Conservation (phyloP, 64 coral and sea anemone species). For the Anthopleura sola region DNA sequence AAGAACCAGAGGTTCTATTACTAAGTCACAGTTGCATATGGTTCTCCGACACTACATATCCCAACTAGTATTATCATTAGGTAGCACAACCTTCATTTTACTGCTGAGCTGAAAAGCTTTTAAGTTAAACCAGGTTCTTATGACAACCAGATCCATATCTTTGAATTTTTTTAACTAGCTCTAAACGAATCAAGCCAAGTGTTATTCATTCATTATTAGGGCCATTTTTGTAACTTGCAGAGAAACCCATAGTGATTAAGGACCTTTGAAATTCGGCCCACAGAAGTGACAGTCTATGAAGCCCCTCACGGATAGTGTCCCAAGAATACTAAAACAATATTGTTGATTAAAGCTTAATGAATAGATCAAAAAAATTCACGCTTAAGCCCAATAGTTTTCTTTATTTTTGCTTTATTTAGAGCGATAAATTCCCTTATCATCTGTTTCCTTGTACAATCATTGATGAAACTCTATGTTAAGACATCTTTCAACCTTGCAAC, state of each 20-base stretch:
- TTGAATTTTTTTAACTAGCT: slow-evolving; percentile 9
- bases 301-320: neutral
- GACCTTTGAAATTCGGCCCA: slow-evolving; percentile 14
- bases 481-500: neutral
- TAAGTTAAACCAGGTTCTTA: no score
- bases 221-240: slow-evolving; percentile 15
- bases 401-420: neutral
- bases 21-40: neutral
- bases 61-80: neutral
- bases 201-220: neutral
- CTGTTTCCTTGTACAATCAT: neutral
- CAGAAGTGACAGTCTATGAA: neutral
- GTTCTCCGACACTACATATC: neutral
- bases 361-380: neutral
- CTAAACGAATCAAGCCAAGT: neutral
- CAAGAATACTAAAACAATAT: neutral
- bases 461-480: neutral
- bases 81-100: neutral
- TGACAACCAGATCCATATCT: no score
- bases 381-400: neutral
- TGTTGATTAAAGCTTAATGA: neutral
- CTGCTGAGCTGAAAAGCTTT: no score
- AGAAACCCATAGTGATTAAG: slow-evolving; percentile 1
- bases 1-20: neutral
- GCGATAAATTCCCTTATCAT: neutral